Evolutionary conservation across 2,888 invertebrate genomes (phyloP), one percentile per base, ranked within the genome.

Genomic region (Thumatha senex): DNA sequence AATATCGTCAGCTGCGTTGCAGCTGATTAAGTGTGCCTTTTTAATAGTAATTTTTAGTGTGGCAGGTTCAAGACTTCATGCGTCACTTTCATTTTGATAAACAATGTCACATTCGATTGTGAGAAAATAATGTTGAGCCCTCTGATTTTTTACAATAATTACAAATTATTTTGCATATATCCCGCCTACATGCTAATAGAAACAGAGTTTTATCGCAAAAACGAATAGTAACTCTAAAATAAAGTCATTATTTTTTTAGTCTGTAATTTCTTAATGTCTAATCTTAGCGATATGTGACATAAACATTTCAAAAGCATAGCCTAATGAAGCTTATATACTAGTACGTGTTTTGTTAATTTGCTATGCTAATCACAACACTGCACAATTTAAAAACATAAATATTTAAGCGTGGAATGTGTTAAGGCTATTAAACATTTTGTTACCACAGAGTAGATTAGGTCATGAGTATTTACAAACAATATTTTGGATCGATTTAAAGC

Each of bases 311-410:
- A 80, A n/a, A 81, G 79, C 80, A 72, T 68, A 76, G 70, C 75
- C 68, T 66, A 63, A 70, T 64, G 56, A 74, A 63, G 43, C 64
- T 71, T 75, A 75, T 75, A 75, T 51, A 9, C 4, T 57, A 63
- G 55, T 60, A 66, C 54, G 58, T 33, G 64, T 64, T 61, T 46
- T 42, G 47, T 58, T 68, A 69, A 51, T 61, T 60, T 44, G 48
- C 57, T 74, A 70, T 54, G 50, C 71, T 78, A 77, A 80, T 84
- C 84, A 84, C 83, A 84, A 84, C 83, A 78, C 79, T 70, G 79
- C 77, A 78, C 65, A 73, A 67, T 68, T 67, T 66, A 65, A 70
- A 71, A 54, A 63, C 61, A 56, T 64, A 63, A 4, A 4, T 24
- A 24, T 2, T 2, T 35, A 55, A 15, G 42, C 46, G 62, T 67